Evolutionary conservation across 2,113 vertebrate genomes (phyloP), one percentile per base, ranked within the genome.

Genomic region (Murina feae): DNA sequence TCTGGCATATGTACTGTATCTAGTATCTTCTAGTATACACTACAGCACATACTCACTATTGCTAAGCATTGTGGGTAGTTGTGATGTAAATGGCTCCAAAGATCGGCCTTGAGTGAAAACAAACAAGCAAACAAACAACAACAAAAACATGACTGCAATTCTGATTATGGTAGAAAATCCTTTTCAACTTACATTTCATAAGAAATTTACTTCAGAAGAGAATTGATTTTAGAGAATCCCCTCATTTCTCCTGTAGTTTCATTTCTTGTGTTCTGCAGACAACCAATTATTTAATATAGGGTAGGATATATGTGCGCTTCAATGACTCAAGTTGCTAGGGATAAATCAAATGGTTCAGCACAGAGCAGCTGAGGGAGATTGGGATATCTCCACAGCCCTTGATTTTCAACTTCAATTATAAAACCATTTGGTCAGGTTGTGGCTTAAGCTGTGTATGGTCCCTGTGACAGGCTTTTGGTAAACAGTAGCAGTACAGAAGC

Each of bases 331-430:
- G 71, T 95, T 94, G 55, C 90, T 87, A 79, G 37, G 51, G n/a
- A 82, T 78, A 82, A 71, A 88, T 90, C 68, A 53, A 83, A 63
- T 92, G 53, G 32, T 90, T 82, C 89, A 72, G 21, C 30, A n/a
- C 6, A 80, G 44, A 88, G 42, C 60, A 66, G 2, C 39, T 60
- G 37, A 35, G 18, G 51, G 75, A 69, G 91, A 32, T 85, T 2
- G 13, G 60, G 82, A 21, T 80, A 10, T 69, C 32, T 78, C 28
- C 35, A 1, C 37, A 79, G 85, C 83, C 37, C 82, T 0, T 13
- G 90, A 86, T 55, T 85, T 74, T 55, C 51, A 63, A 74, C 23
- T 96, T 92, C 74, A 79, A 86, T 94, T 92, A 89, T 87, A 25
- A 17, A 39, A 90, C 35, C 1, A 0, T 76, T 83, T 89, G 94